Conservation (phyloP, 1,140 invertebrate species). For the Meloidogyne exigua region DNA sequence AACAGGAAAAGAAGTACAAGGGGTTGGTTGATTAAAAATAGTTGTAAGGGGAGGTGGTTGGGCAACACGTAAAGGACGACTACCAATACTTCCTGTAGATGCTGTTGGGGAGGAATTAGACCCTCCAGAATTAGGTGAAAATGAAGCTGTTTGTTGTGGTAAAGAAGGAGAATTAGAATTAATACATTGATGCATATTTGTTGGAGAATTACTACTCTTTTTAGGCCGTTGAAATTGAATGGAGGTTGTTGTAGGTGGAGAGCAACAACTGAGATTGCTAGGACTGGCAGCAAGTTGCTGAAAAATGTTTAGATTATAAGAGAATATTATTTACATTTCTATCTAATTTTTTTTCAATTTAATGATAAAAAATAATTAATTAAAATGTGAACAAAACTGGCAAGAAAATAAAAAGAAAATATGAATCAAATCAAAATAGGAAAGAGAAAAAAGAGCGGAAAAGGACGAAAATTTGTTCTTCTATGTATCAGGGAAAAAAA, state of each 20-base stretch:
- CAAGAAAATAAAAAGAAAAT: background rate
- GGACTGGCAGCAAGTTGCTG: background rate
- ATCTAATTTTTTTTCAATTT: too few relatives aligned
- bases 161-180: conserved; percentile 3
- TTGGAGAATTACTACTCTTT: background rate
- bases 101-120: conserved; percentile 6
- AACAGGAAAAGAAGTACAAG: background rate
- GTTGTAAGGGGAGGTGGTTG: conserved; percentile 22
- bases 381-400: background rate
- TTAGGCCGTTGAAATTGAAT: background rate
- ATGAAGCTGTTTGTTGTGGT: conserved; percentile 8
- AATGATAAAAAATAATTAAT: background rate
- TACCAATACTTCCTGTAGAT: background rate
- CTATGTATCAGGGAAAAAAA: background rate
- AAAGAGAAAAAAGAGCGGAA: conserved; percentile 3
- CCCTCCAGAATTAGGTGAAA: background rate
- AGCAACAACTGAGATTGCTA: background rate
- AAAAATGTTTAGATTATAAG: background rate
- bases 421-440: background rate
- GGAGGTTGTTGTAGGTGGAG: background rate
- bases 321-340: too few relatives aligned
- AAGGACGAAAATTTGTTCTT: background rate
- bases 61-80: conserved; percentile 16
- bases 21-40: conserved; percentile 3
- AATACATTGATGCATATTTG: conserved; percentile 5